These are phyloP conservation scores for Drosophila birchii DNA, from an alignment of 2,888 invertebrate genomes.

Conservation along the genomic window DNA sequence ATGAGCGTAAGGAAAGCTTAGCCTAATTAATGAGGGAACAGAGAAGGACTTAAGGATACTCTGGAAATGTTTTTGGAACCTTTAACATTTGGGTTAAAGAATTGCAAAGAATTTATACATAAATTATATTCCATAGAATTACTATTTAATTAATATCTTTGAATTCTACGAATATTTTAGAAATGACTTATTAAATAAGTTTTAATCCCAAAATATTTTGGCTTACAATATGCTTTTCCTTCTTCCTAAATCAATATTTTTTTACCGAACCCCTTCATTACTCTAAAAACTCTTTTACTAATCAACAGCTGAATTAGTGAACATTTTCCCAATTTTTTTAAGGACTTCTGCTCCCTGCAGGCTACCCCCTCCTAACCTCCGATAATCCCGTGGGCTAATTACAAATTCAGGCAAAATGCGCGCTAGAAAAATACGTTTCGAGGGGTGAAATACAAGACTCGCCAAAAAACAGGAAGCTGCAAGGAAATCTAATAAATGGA, in stretches of 20 bases:
- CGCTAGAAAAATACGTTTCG: conserved; percentile 43
- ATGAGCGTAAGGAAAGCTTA: conserved; percentile 43
- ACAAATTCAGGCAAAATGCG: conserved; percentile 64
- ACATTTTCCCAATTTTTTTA: conserved; percentile 39
- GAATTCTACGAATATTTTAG: not conserved
- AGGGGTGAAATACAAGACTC: conserved; percentile 33
- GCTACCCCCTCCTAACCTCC: not conserved
- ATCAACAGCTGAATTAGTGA: conserved; percentile 31
- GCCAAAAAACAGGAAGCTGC: conserved; percentile 67
- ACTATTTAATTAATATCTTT: not conserved
- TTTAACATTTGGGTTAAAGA: too few relatives aligned
- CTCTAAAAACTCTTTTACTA: conserved; percentile 1
- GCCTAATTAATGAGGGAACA: conserved; percentile 54
- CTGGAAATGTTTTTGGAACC: not conserved
- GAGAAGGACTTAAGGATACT: not conserved
- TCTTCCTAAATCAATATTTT: not conserved
- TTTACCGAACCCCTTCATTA: not conserved
- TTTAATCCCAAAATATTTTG: not conserved
- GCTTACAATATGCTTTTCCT: not conserved
- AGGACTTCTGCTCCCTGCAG: conserved; percentile 20
- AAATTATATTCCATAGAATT: not conserved
- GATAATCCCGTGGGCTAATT: conserved; percentile 61
- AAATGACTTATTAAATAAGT: not conserved
- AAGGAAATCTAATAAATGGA: conserved; percentile 81
- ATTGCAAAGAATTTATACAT: not conserved